phyloP scores from a whole-genome alignment of 2,797 vertebrate genomes.

The Alauda arvensis region DNA sequence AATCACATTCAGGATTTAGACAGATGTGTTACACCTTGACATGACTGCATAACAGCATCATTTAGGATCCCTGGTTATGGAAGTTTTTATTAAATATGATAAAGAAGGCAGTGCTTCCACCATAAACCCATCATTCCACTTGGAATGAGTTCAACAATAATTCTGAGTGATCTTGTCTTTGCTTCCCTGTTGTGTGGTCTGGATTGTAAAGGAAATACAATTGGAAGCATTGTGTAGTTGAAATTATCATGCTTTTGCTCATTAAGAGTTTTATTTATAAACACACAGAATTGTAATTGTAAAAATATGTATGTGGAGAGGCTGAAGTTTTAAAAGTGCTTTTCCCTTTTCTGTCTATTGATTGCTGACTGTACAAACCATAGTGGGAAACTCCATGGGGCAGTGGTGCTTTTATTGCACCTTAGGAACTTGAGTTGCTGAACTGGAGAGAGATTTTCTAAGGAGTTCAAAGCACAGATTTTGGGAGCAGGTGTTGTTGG shows the following conservation, averaged over 20 bases:
- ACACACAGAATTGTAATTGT: not conserved
- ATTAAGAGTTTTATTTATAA: not conserved
- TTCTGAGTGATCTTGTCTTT: not conserved
- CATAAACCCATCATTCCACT: not conserved
- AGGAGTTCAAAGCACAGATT: not conserved
- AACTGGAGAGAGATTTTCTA: not conserved
- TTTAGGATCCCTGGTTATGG: not conserved
- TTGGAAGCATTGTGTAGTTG: not conserved
- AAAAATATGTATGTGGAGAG: not conserved
- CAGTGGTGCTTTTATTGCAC: not conserved
- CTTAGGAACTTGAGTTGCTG: not conserved
- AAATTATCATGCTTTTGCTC: not conserved
- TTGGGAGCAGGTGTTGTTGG: not conserved
- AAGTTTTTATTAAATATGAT: not conserved
- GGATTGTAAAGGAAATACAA: not conserved
- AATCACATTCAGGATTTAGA: fast-evolving
- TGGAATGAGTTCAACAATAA: not conserved
- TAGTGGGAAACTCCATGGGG: not conserved
- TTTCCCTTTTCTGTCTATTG: not conserved
- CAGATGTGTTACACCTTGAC: not conserved
- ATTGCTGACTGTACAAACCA: not conserved
- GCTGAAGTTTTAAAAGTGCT: not conserved
- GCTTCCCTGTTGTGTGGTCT: not conserved
- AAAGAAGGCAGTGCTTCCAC: not conserved
- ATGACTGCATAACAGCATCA: not conserved